Conservation (phyloP, 2,113 vertebrate species). For the Zeus faber region DNA sequence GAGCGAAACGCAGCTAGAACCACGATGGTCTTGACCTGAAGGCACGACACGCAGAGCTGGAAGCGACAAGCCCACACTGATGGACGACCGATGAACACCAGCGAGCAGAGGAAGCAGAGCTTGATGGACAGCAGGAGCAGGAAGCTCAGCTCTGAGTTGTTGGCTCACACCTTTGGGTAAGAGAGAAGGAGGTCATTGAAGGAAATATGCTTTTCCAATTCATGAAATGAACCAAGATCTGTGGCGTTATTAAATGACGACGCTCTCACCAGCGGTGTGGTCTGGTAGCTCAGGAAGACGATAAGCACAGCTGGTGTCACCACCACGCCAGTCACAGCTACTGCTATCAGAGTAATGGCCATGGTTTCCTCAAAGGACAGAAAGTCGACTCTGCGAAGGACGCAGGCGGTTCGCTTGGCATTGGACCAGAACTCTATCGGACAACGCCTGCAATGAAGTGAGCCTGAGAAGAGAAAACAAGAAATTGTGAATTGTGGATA, state of each 20-base stretch:
- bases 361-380: constrained; percentile 50
- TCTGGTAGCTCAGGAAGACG: constrained; percentile 58
- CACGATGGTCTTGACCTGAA: constrained; percentile 64
- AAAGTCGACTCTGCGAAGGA: constrained; percentile 50
- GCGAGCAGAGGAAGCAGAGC: constrained; percentile 59
- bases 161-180: constrained; percentile 46
- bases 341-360: constrained; percentile 45
- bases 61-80: constrained; percentile 47
- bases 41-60: constrained; percentile 35
- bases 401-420: constrained; percentile 41
- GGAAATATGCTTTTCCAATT: background rate
- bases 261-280: constrained; percentile 59
- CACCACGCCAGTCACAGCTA: constrained; percentile 52
- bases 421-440: constrained; percentile 57
- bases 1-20: constrained; percentile 57
- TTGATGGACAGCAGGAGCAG: constrained; percentile 54
- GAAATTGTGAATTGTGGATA: background rate
- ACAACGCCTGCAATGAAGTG: constrained; percentile 57
- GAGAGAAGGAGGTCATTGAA: no score
- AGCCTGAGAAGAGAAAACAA: constrained; percentile 42
- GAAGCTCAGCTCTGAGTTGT: constrained; percentile 66
- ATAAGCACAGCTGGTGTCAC: constrained; percentile 65
- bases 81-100: constrained; percentile 57
- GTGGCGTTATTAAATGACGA: background rate
- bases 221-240: background rate